Evolutionary conservation across 30 jellyfish, hydroid and myxozoan genomes (phyloP).

Genomic region (Clytia hemisphaerica): DNA sequence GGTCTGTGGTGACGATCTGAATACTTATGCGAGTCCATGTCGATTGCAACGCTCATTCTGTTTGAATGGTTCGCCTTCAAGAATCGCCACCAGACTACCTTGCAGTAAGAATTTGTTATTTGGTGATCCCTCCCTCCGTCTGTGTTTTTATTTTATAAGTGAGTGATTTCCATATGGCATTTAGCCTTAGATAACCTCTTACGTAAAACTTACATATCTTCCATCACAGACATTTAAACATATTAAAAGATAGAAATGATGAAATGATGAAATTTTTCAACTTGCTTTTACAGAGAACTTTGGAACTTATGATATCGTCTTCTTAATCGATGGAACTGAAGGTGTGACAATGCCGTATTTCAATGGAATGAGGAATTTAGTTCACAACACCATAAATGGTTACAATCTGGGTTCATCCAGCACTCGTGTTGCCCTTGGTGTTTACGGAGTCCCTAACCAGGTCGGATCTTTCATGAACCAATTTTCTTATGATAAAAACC

Average conservation of each 20-base stretch:
- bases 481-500: neutral
- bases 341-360: neutral
- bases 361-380: constrained; percentile 32
- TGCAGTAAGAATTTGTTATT: constrained; percentile 80
- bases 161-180: too few species aligned
- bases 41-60: constrained; percentile 53
- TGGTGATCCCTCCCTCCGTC: too few species aligned
- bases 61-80: constrained; percentile 17
- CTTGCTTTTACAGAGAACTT: too few species aligned
- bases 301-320: constrained; percentile 73
- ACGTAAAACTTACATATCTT: too few species aligned
- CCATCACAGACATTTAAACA: too few species aligned
- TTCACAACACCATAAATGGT: constrained; percentile 26
- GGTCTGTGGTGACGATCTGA: constrained; percentile 77
- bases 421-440: constrained; percentile 17
- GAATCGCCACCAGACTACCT: constrained; percentile 17
- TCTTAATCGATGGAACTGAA: constrained; percentile 60
- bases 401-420: constrained; percentile 34
- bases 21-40: constrained; percentile 72
- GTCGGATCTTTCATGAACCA: neutral
- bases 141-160: too few species aligned
- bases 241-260: too few species aligned
- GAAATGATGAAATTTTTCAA: too few species aligned
- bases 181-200: too few species aligned
- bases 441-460: neutral